Conservation (phyloP, 2,888 invertebrate genomes). For the Tyria jacobaeae region DNA sequence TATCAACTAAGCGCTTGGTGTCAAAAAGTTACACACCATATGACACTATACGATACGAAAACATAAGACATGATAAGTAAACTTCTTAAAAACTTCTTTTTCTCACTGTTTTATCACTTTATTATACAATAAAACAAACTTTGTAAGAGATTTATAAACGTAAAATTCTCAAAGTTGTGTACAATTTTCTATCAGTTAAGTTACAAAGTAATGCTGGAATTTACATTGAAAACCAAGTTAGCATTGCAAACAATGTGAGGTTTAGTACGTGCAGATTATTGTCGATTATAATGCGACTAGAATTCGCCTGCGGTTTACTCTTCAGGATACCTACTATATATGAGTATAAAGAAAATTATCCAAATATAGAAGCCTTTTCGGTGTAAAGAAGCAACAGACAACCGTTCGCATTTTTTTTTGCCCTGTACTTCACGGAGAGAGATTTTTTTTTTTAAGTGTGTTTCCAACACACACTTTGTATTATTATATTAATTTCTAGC, state of each 20-base stretch:
- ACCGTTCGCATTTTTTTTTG: no score
- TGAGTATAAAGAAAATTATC: no score
- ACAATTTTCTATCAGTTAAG: constrained; percentile 8
- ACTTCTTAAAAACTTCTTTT: neutral
- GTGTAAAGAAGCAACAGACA: no score
- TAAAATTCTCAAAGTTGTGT: neutral
- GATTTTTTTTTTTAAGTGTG: no score
- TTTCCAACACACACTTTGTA: no score
- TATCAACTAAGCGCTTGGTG: neutral
- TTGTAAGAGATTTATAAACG: neutral
- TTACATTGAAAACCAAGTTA: neutral
- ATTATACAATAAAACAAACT: neutral
- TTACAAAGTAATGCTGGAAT: constrained; percentile 2
- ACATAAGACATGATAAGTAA: no score
- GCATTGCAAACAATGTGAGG: neutral
- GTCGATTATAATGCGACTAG: neutral
- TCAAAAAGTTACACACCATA: neutral
- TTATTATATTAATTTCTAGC: no score
- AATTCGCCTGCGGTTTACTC: no score
- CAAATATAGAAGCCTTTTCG: no score
- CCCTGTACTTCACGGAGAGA: no score
- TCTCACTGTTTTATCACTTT: neutral
- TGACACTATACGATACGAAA: no score
- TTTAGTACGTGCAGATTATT: neutral
- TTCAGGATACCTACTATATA: no score